phyloP scores from a whole-genome alignment of 2,797 vertebrate species.

The Tenualosa thibaudeaui region DNA sequence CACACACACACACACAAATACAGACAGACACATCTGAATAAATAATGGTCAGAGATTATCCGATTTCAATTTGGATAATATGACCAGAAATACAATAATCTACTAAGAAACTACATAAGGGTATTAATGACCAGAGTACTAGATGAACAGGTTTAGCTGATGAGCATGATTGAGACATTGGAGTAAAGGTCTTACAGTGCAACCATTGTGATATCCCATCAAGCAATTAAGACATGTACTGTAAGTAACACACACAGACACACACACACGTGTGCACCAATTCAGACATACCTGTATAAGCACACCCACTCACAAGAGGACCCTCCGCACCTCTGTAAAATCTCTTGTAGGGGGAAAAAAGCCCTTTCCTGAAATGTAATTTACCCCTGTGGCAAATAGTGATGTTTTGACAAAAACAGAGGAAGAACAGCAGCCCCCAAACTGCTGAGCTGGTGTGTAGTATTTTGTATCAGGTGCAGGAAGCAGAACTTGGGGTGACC shows the following conservation, averaged over 20 bases:
- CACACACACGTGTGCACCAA: background rate
- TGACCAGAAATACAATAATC: background rate
- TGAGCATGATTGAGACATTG: background rate
- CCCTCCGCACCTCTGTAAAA: background rate
- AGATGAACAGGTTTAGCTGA: background rate
- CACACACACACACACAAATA: background rate
- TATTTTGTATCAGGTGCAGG: constrained; percentile 17
- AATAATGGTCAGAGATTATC: no score
- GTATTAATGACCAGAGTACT: background rate
- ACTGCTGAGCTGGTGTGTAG: constrained; percentile 21
- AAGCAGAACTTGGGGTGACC: constrained; percentile 24
- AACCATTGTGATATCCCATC: background rate
- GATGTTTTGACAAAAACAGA: constrained; percentile 22
- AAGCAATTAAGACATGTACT: background rate
- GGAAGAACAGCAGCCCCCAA: constrained; percentile 20
- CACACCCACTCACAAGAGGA: background rate
- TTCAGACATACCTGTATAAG: background rate
- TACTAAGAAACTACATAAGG: background rate
- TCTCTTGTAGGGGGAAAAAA: constrained; percentile 11
- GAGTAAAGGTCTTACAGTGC: background rate
- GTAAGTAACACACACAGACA: background rate
- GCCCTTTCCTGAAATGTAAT: constrained; percentile 17
- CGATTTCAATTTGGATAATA: background rate
- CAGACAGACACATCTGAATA: no score
- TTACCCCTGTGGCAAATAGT: constrained; percentile 10